Evolutionary conservation across 2,888 invertebrate genomes (phyloP), one percentile per base, ranked within the genome.

Genomic region (Vanessa cardui): DNA sequence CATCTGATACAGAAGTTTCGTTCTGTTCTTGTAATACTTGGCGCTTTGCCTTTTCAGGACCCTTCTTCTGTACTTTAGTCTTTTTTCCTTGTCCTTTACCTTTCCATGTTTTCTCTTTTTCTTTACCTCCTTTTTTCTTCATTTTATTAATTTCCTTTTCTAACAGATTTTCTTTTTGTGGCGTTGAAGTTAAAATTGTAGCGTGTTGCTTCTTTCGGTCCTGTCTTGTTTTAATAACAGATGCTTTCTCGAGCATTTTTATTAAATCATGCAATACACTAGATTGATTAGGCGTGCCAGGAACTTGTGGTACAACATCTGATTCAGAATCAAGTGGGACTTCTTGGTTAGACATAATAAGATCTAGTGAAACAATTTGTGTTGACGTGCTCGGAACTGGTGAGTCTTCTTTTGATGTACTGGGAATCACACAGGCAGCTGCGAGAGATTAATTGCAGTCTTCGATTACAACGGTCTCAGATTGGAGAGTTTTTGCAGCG

Each of bases 131-230:
- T n/a, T n/a, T n/a, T n/a, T n/a, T n/a, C n/a, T n/a, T n/a, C n/a
- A n/a, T n/a, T n/a, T n/a, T n/a, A n/a, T n/a, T n/a, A n/a, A n/a
- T n/a, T n/a, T n/a, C n/a, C n/a, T n/a, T n/a, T n/a, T n/a, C n/a
- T n/a, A n/a, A n/a, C n/a, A n/a, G n/a, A n/a, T n/a, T 73, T 65
- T 77, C 74, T 75, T 80, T 80, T 2, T 74, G 2, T 71, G 79
- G 77, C 33, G 80, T 81, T 68, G 74, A 75, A 56, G 78, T 80
- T 70, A 78, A 75, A 72, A 79, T 74, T 58, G 75, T 77, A 45
- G 78, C 77, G 49, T 80, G 78, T 67, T 79, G 81, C 71, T 80
- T 78, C 64, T 73, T 76, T 74, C 72, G 70, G 58, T 74, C 69
- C 61, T 77, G 69, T 75, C 74, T 77, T 72, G 70, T 73, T 9